Percentiles rank a stretch among this genome's conserved stretches.
Evolutionary conservation across 2,113 vertebrate genomes (phyloP).

Genomic region (Prunella fulvescens): DNA sequence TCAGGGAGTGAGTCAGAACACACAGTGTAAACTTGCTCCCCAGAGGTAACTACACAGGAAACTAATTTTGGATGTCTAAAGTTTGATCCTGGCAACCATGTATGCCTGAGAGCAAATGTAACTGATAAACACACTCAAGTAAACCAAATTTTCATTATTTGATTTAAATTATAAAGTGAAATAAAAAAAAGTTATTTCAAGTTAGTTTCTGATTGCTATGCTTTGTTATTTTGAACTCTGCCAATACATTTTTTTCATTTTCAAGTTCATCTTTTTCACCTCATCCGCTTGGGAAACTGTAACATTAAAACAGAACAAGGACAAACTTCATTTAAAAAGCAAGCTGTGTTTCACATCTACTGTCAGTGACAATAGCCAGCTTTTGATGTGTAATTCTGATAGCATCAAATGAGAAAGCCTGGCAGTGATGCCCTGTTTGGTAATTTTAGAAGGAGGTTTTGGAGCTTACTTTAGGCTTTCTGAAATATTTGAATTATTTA

Average conservation of each 20-base stretch:
- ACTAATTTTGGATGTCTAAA: background rate
- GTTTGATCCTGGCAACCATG: fast-evolving
- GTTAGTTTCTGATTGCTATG: background rate
- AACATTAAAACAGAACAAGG: background rate
- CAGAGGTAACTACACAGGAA: background rate
- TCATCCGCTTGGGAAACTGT: background rate
- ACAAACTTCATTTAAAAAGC: constrained; percentile 60
- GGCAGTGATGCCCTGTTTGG: constrained; percentile 17
- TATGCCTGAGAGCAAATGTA: background rate
- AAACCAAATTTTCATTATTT: background rate
- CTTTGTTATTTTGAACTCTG: background rate
- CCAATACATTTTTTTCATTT: background rate
- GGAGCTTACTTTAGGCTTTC: constrained; percentile 66
- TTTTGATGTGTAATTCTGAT: constrained; percentile 45
- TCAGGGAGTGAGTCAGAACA: background rate
- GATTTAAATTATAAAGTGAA: background rate
- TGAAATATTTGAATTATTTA: constrained; percentile 66
- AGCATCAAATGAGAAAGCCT: constrained; percentile 38
- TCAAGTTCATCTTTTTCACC: background rate
- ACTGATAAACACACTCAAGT: background rate
- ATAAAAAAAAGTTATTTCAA: background rate
- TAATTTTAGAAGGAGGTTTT: constrained; percentile 18
- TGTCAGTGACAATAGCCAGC: constrained; percentile 56
- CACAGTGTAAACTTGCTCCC: background rate
- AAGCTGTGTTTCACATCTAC: constrained; percentile 51